phyloP scores from a whole-genome alignment of 2,888 invertebrate species.

The Caenorhabditis auriculariae region DNA sequence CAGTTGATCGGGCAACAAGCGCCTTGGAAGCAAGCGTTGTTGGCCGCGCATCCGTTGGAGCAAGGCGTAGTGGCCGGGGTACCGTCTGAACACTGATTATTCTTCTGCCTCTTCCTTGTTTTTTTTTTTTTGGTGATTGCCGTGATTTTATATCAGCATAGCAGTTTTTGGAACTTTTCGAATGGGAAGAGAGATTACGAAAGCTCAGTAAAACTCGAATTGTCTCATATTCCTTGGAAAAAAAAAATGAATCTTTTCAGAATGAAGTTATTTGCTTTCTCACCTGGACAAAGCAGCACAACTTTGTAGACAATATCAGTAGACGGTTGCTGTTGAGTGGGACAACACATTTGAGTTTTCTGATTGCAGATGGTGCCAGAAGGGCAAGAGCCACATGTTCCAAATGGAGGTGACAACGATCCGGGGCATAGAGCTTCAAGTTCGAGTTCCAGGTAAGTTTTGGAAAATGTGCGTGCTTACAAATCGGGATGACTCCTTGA shows the following conservation, averaged over 20 bases:
- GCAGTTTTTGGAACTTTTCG: no score
- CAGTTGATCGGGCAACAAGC: conserved; percentile 57
- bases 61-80: conserved; percentile 41
- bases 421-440: conserved; percentile 45
- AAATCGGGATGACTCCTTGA: conserved; percentile 29
- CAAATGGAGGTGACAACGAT: conserved; percentile 40
- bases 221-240: no score
- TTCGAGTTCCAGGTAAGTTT: neutral
- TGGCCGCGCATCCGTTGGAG: conserved; percentile 35
- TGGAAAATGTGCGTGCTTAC: conserved; percentile 14
- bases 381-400: conserved; percentile 36
- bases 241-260: no score
- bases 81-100: conserved; percentile 30
- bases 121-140: no score
- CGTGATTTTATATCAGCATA: no score
- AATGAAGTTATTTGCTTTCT: no score
- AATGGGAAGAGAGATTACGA: no score
- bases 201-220: no score
- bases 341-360: conserved; percentile 40
- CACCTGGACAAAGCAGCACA: conserved; percentile 44
- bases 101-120: no score
- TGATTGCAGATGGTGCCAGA: conserved; percentile 33
- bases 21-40: conserved; percentile 52
- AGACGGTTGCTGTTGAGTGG: conserved; percentile 29
- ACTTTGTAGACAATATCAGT: conserved; percentile 40